A percentile compares a stretch with the other conserved stretches of the same genome.
Conservation (phyloP, 2,797 vertebrate species). For the Acipenser oxyrinchus region DNA sequence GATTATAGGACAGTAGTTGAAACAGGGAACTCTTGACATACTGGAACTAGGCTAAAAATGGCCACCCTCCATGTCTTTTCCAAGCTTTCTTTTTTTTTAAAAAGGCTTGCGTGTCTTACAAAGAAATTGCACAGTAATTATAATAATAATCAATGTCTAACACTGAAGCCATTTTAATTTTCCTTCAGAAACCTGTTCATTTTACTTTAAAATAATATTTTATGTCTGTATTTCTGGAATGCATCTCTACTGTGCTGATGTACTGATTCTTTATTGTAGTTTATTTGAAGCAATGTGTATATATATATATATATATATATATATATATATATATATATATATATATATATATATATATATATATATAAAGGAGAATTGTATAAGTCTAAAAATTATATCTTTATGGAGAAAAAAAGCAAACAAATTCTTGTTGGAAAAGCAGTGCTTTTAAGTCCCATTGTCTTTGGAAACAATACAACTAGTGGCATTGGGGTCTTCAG, state of each 20-base stretch:
- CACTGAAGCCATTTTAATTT: too few relatives aligned
- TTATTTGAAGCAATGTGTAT: not conserved
- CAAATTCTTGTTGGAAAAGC: too few relatives aligned
- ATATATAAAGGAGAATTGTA: not conserved
- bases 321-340: not conserved
- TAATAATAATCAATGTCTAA: too few relatives aligned
- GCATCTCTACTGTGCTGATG: too few relatives aligned
- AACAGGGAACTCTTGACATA: conserved; percentile 48
- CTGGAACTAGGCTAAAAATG: conserved; percentile 32
- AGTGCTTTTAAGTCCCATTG: too few relatives aligned
- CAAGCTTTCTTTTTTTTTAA: conserved; percentile 2
- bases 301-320: conserved; percentile 2
- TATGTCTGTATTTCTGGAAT: not conserved
- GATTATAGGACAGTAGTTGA: conserved; percentile 45
- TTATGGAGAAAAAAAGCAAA: too few relatives aligned
- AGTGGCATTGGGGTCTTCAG: too few relatives aligned
- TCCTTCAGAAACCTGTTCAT: not conserved
- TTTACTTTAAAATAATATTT: not conserved
- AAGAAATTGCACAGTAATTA: too few relatives aligned
- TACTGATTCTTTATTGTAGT: too few relatives aligned
- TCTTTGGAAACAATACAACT: too few relatives aligned
- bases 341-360: conserved; percentile 2
- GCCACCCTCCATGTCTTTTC: conserved; percentile 10
- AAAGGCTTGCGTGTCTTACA: too few relatives aligned
- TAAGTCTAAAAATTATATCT: too few relatives aligned